phyloP scores from a whole-genome alignment of 2,888 invertebrate genomes.

The Exocentrus adspersus region DNA sequence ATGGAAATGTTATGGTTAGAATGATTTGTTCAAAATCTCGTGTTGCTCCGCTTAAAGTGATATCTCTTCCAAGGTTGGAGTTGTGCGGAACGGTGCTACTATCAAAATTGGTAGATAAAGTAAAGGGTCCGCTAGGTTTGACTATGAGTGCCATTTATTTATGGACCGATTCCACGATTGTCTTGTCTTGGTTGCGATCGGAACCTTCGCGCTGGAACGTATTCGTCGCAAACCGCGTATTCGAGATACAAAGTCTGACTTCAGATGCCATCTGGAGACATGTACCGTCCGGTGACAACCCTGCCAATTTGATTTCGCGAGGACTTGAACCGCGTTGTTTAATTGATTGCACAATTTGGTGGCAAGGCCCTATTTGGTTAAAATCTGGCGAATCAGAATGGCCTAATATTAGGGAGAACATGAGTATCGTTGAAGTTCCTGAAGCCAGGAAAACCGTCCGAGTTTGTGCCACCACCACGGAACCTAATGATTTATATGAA shows the following conservation, averaged over 20 bases:
- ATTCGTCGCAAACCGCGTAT: conserved; percentile 2
- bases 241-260: conserved; percentile 2
- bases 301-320: conserved; percentile 9
- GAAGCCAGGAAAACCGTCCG: too few relatives aligned
- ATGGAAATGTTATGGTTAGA: neutral
- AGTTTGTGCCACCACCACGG: neutral
- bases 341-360: neutral
- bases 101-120: neutral
- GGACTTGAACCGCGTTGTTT: conserved; percentile 6
- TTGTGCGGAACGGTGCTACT: neutral
- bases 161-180: conserved; percentile 13
- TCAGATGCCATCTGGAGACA: neutral
- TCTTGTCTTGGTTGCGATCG: conserved; percentile 4
- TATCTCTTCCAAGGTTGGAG: conserved; percentile 9
- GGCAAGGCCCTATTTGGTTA: conserved; percentile 11
- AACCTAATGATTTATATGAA: neutral
- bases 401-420: neutral
- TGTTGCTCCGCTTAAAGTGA: conserved; percentile 16
- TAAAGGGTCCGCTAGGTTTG: neutral
- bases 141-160: neutral
- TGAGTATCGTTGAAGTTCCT: too few relatives aligned
- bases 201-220: neutral
- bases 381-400: neutral
- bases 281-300: conserved; percentile 8
- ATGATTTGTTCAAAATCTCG: conserved; percentile 2